Evolutionary conservation across 2,113 vertebrate genomes (phyloP).

Genomic region (Anhinga anhinga): DNA sequence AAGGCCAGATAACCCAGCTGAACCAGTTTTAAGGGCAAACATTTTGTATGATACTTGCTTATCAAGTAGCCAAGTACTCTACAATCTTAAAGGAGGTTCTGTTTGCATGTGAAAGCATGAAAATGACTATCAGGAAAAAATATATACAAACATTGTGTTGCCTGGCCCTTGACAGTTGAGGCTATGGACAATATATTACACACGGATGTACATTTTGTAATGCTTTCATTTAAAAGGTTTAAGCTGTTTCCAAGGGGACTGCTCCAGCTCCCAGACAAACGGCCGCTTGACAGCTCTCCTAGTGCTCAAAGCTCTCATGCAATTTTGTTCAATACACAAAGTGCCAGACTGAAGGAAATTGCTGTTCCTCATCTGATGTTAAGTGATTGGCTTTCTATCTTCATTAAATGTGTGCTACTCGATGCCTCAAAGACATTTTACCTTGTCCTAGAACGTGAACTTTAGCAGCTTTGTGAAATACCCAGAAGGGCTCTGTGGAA

Average conservation of each 20-base stretch:
- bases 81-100: not conserved
- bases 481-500: conserved; percentile 15
- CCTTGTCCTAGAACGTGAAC: conserved; percentile 60
- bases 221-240: conserved; percentile 64
- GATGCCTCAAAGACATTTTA: conserved; percentile 60
- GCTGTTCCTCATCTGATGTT: conserved; percentile 66
- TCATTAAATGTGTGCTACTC: conserved; percentile 66
- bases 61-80: not conserved
- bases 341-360: conserved; percentile 68
- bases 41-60: not conserved
- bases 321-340: conserved; percentile 72
- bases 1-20: not conserved
- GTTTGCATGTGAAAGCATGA: conserved; percentile 29
- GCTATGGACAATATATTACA: conserved; percentile 49
- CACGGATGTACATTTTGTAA: conserved; percentile 64
- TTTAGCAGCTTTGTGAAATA: conserved; percentile 55
- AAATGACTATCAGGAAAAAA: not conserved
- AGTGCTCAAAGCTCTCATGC: conserved; percentile 66
- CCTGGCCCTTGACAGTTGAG: conserved; percentile 18
- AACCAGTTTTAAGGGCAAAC: not conserved
- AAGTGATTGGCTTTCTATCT: conserved; percentile 72
- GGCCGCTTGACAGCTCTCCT: conserved; percentile 67
- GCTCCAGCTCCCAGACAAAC: conserved; percentile 61
- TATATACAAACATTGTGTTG: not conserved
- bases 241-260: conserved; percentile 67